phyloP scores from a whole-genome alignment of 1,140 invertebrate species.

The Drosophila bifasciata region DNA sequence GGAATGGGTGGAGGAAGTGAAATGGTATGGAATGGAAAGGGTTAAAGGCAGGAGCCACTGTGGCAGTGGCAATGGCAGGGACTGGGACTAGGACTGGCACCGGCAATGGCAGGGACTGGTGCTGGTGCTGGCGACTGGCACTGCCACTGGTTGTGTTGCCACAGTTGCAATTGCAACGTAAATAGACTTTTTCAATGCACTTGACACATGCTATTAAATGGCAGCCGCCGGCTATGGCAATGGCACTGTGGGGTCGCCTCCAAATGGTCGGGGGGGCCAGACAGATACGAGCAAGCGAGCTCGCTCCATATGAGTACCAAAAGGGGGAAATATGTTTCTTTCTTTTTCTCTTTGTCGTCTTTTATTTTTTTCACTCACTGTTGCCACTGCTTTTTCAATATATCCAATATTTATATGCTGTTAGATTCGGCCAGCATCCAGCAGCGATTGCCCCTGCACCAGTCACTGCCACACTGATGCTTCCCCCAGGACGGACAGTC shows the following conservation, averaged over 20 bases:
- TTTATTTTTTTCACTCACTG: constrained; percentile 35
- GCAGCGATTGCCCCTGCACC: constrained; percentile 1
- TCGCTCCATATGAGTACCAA: constrained; percentile 4
- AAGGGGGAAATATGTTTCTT: constrained; percentile 28
- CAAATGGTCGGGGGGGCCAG: constrained; percentile 28
- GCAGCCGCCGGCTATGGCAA: constrained; percentile 40
- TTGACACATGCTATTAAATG: constrained; percentile 82
- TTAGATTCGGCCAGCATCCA: constrained; percentile 35
- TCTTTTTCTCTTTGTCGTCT: constrained; percentile 7
- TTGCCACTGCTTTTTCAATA: constrained; percentile 32
- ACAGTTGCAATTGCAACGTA: constrained; percentile 77
- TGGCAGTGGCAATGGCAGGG: not conserved
- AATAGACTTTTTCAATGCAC: constrained; percentile 82
- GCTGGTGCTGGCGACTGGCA: constrained; percentile 18
- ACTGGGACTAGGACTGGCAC: constrained; percentile 25
- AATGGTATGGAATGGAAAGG: not conserved
- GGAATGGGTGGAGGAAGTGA: constrained; percentile 19
- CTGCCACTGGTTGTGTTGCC: constrained; percentile 28
- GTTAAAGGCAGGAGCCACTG: constrained; percentile 11
- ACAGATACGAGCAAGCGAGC: constrained; percentile 18
- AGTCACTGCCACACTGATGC: not conserved
- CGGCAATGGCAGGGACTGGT: constrained; percentile 16
- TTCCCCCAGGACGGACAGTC: no score
- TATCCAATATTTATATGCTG: constrained; percentile 74
- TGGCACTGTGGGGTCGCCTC: not conserved